These are phyloP conservation scores for Hirtodrosophila cameraria DNA, from an alignment of 2,888 invertebrate species.

Conservation along the genomic window DNA sequence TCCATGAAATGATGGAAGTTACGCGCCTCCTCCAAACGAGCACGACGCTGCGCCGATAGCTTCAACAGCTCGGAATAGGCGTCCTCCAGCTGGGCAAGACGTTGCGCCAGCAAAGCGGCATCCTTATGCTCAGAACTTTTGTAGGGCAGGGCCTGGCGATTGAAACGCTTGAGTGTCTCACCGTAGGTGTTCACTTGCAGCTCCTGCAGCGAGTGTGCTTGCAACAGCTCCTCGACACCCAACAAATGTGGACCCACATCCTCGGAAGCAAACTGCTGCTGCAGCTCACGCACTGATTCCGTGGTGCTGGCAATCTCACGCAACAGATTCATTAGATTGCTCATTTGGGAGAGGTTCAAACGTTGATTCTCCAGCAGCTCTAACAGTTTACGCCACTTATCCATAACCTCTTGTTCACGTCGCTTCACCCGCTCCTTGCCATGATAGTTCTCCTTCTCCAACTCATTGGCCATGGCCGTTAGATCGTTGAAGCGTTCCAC, in stretches of 20 bases:
- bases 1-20: slow-evolving; percentile 97
- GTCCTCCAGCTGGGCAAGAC: slow-evolving; percentile 90
- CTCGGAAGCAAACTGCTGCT: slow-evolving; percentile 89
- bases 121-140: slow-evolving; percentile 86
- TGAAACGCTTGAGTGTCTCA: slow-evolving; percentile 92
- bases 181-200: slow-evolving; percentile 95
- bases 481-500: slow-evolving; percentile 97
- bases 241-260: slow-evolving; percentile 97
- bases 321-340: slow-evolving; percentile 93
- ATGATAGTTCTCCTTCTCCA: slow-evolving; percentile 96
- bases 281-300: slow-evolving; percentile 92
- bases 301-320: slow-evolving; percentile 96
- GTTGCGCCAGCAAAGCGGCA: slow-evolving; percentile 87
- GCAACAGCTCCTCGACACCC: slow-evolving; percentile 96
- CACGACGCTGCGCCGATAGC: slow-evolving; percentile 87
- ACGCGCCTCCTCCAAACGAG: slow-evolving; percentile 94
- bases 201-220: slow-evolving; percentile 96
- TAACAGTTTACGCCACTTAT: slow-evolving; percentile 94
- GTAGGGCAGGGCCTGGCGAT: slow-evolving; percentile 87
- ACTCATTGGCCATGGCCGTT: slow-evolving; percentile 95
- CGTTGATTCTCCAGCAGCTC: slow-evolving; percentile 93
- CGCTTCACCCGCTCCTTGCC: slow-evolving; percentile 91
- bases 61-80: slow-evolving; percentile 88
- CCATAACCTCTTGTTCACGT: slow-evolving; percentile 88
- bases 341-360: slow-evolving; percentile 90